Evolutionary conservation across 2,113 vertebrate species (phyloP).

Genomic region (Melanocharis versteri): DNA sequence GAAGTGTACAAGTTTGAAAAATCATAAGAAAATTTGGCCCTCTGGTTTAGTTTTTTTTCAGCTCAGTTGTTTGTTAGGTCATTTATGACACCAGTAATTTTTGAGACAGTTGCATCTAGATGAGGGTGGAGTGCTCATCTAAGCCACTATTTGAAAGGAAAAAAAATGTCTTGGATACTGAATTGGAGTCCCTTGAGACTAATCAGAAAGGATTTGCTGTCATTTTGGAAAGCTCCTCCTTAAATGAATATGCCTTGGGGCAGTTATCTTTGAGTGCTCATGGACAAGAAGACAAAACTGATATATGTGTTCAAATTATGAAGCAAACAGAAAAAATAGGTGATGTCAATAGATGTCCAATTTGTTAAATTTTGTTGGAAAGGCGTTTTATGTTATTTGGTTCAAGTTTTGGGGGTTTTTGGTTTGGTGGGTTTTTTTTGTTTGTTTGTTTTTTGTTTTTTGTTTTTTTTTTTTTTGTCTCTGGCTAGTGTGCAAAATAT

Average conservation of each 20-base stretch:
- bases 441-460: no score
- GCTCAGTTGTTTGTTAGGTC: neutral
- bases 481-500: neutral
- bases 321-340: neutral
- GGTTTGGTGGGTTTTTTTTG: no score
- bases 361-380: neutral
- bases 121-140: neutral
- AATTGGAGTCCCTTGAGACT: neutral
- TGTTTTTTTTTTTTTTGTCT: fast-evolving
- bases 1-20: neutral
- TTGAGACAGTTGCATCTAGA: neutral
- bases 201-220: conserved; percentile 40
- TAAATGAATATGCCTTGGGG: neutral
- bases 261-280: neutral
- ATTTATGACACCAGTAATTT: neutral
- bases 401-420: neutral
- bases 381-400: neutral
- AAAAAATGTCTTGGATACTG: neutral
- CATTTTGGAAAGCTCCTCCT: conserved; percentile 17
- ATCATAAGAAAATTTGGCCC: neutral
- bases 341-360: neutral
- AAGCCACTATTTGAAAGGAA: neutral
- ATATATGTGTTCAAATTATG: neutral
- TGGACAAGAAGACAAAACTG: neutral
- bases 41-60: neutral